Evolutionary conservation across 1,140 invertebrate genomes (phyloP), one percentile per base, ranked within the genome.

Genomic region (Lordiphosa collinella): DNA sequence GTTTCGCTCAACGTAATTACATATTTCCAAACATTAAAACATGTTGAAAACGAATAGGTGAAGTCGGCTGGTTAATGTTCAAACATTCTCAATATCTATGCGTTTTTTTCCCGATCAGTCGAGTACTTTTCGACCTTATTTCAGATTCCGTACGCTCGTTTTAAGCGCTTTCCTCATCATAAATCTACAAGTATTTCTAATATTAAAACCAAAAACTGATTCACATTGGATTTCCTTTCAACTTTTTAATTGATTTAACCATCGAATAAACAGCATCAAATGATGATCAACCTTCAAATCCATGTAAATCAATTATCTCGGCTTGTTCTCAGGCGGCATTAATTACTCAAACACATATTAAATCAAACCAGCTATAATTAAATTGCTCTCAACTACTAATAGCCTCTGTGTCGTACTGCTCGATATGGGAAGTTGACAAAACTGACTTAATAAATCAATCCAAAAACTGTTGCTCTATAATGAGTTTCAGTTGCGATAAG

Each of bases 161-260:
- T 29, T 18, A 7, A 50, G 29, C 44, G 61, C 18, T 31, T 61
- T 29, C 37, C 58, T 37, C 43, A 43, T 63, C 52, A 25, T 25
- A 46, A 62, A 38, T 41, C 12, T 35, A 36, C 58, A 62, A 61
- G 50, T 52, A 54, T 66, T 66, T 75, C 58, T 68, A 75, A 82
- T 84, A 82, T 80, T 25, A 7, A 7, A 25, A 25, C 0, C 6
- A 25, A 25, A 25, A 25, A 25, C 22, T 25, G 22, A 25, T 7
- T 25, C 22, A 25, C 22, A 25, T 25, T 25, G 22, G 5, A 25
- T 37, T 55, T 55, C 12, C 2, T 56, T 55, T 25, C 46, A 76
- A 44, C 38, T 32, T 75, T 57, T 51, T 76, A 69, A 80, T 82
- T 71, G 67, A 58, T 71, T 80, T 61, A 67, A 55, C 64, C 68